Evolutionary conservation across 2,113 vertebrate genomes (phyloP), one percentile per base, ranked within the genome.

Genomic region (Periophthalmus modestus): DNA sequence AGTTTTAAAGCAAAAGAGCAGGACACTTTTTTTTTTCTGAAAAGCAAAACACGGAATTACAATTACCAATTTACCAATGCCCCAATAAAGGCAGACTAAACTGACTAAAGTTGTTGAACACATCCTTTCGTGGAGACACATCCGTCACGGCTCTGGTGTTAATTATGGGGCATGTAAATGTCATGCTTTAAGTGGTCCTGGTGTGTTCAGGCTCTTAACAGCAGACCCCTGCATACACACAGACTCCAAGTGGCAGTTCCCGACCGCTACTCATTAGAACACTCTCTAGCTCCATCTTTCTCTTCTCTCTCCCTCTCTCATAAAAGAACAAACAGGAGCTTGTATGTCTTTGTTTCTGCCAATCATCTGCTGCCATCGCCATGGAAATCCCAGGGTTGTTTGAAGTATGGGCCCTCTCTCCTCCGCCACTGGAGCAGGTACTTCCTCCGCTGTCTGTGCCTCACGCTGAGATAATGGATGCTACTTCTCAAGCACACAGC

Each of bases 121-220:
- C 59, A 52, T 21, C 68, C 48, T 58, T 66, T 58, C 15, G 62
- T 18, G 39, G 33, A 75, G 46, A 72, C 71, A 87, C 82, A 81
- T 71, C 75, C 75, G 61, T 46, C 77, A 28, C 82, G 70, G 83
- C 71, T 68, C 52, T 55, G 0, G 58, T 52, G 77, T 90, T 92
- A 90, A 93, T 92, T 90, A 92, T 78, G 68, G 59, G 76, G 39
- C 81, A 85, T 83, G 79, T 90, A 93, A 93, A 92, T 93, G 91
- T 91, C 89, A 93, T 83, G 85, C 80, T 80, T 85, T 79, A 76
- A 83, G 75, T 78, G 72, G 71, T 78, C 88, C 88, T 61, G 82
- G 69, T 82, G 86, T 70, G 84, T 78, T 74, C 72, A 65, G 47
- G 79, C 78, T 78, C 76, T 85, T 80, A 85, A 80, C 59, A 87